Evolutionary conservation across 2,888 invertebrate species (phyloP).

Genomic region (Holacanthella duospinosa): DNA sequence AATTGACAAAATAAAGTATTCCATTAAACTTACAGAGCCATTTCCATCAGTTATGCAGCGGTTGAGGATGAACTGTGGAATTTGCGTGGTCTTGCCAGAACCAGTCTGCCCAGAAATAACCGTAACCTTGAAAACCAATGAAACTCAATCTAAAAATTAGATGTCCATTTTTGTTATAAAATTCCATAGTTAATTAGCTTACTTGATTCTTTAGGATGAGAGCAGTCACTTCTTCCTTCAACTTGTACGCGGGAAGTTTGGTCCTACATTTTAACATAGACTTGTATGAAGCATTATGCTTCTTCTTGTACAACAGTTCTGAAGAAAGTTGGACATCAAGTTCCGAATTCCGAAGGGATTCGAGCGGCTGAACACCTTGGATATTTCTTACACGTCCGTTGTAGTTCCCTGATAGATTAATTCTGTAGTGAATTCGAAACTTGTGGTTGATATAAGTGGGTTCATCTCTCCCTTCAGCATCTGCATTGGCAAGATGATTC

Average conservation of each 20-base stretch:
- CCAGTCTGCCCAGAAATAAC: conserved; percentile 46
- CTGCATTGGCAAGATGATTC: no score
- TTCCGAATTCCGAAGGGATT: background rate
- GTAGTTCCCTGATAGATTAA: background rate
- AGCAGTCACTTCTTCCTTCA: conserved; percentile 52
- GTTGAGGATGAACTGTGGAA: conserved; percentile 81
- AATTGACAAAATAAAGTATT: no score
- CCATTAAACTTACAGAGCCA: no score
- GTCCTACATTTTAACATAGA: conserved; percentile 51
- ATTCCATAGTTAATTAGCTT: no score
- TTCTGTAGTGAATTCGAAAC: background rate
- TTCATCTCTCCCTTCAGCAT: no score
- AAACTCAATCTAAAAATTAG: no score
- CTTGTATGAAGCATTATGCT: background rate
- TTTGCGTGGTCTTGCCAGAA: conserved; percentile 90
- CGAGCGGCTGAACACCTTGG: background rate
- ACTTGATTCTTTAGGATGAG: conserved; percentile 59
- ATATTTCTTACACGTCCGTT: background rate
- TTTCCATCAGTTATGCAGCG: conserved; percentile 54
- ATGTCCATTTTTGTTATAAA: no score
- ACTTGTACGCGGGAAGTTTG: conserved; percentile 58
- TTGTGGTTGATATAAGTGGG: background rate
- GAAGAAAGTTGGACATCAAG: background rate
- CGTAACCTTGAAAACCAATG: conserved; percentile 15
- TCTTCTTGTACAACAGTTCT: background rate